Evolutionary conservation across 2,888 invertebrate species (phyloP), one percentile per base, ranked within the genome.

Genomic region (Diaprepes abbreviatus): DNA sequence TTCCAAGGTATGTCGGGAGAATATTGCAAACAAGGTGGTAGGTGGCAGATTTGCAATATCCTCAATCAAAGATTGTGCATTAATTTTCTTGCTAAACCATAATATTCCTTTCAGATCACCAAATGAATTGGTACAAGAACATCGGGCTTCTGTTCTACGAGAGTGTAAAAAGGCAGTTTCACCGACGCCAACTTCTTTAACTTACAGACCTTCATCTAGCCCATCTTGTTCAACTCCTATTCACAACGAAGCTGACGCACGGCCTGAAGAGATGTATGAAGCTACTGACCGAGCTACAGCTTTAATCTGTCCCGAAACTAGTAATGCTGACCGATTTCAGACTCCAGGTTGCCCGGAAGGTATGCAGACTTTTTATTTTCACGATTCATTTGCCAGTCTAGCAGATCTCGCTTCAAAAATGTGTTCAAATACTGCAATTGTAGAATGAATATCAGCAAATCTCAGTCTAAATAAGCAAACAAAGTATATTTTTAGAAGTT

Each of bases 61-160:
- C n/a, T n/a, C n/a, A n/a, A n/a, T n/a, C n/a, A n/a, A n/a, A n/a
- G n/a, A n/a, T n/a, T n/a, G n/a, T n/a, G n/a, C n/a, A n/a, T n/a
- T 6, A 38, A 14, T 3, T 38, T 1, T n/a, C 5, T 38, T 40
- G 1, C 17, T 40, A 17, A 40, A 40, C 4, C 4, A 40, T 6
- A 21, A 12, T 50, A 9, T 50, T 50, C 2, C n/a, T 45, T 87
- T 87, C 77, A 85, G 88, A 83, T 72, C 72, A 0, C 83, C 89
- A 28, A 84, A 80, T 75, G 86, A 90, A 82, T 88, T 90, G 36
- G 87, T 91, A 77, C 90, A 91, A 76, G 86, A 88, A 17, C 83
- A 80, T 31, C 86, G 91, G 74, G 90, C 90, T 48, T 91, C 91
- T 71, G 92, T 92, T 14, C 81, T 92, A 75, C 85, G 91, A 66